Conservation (phyloP, 1,140 invertebrate species). For the Drosophila carrolli region DNA sequence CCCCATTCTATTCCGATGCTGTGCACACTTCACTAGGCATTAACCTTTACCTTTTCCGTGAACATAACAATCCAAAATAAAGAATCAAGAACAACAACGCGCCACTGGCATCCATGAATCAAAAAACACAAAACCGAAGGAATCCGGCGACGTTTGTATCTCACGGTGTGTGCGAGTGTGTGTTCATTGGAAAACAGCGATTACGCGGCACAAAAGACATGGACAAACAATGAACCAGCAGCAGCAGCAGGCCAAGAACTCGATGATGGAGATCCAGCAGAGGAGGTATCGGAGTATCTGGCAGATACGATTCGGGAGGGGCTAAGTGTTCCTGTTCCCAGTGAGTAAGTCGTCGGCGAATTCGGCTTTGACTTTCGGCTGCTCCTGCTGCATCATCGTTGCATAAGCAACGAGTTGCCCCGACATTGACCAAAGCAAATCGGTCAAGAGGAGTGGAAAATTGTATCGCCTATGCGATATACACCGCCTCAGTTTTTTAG, state of each 20-base stretch:
- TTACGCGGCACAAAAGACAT: conserved; percentile 81
- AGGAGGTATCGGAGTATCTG: conserved; percentile 27
- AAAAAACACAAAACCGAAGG: conserved; percentile 64
- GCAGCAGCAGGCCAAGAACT: conserved; percentile 18
- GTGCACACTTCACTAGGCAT: conserved; percentile 80
- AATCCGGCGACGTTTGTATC: conserved; percentile 75
- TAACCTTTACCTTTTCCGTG: conserved; percentile 75
- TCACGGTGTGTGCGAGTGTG: conserved; percentile 52
- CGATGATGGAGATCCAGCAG: conserved; percentile 31
- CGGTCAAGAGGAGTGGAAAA: conserved; percentile 67
- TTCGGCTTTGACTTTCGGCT: conserved; percentile 43
- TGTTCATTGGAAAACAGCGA: conserved; percentile 80
- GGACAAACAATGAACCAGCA: conserved; percentile 67
- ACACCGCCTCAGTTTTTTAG: background rate
- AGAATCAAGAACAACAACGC: conserved; percentile 36
- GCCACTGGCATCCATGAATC: conserved; percentile 70
- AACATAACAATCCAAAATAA: conserved; percentile 60
- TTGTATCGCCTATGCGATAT: conserved; percentile 41
- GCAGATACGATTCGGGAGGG: conserved; percentile 9
- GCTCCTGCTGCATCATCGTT: conserved; percentile 51
- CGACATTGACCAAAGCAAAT: conserved; percentile 57
- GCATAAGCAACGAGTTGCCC: conserved; percentile 56
- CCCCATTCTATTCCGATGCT: conserved; percentile 57
- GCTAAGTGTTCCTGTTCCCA: conserved; percentile 30
- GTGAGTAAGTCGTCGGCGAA: conserved; percentile 65